Evolutionary conservation across 2,888 invertebrate genomes (phyloP).

Genomic region (Tachystola acroxantha): DNA sequence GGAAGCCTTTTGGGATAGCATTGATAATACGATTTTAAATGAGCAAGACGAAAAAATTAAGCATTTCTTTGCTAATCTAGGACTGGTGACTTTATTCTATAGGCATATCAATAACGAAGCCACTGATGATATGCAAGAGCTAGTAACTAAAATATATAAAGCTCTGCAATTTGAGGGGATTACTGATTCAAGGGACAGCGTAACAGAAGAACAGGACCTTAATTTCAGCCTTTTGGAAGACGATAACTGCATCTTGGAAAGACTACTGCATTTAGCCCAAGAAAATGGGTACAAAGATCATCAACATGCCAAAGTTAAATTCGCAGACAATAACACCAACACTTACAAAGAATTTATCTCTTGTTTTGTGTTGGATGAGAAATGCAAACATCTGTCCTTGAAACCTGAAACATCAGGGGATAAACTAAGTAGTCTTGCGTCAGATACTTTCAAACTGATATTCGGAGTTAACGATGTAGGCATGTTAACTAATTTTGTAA

Average conservation of each 20-base stretch:
- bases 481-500: conserved; percentile 38
- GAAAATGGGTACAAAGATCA: conserved; percentile 59
- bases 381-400: conserved; percentile 36
- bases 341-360: conserved; percentile 75
- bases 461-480: conserved; percentile 52
- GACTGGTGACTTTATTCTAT: conserved; percentile 51
- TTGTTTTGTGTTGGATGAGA: conserved; percentile 70
- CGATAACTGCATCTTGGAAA: conserved; percentile 81
- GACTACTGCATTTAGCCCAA: conserved; percentile 78
- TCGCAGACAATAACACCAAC: conserved; percentile 68
- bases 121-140: conserved; percentile 45
- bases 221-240: conserved; percentile 66
- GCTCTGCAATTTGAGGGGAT: conserved; percentile 21
- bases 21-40: conserved; percentile 28
- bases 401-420: conserved; percentile 44
- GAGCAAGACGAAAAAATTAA: conserved; percentile 38
- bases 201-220: conserved; percentile 16
- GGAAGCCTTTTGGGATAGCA: conserved; percentile 65
- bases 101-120: conserved; percentile 48
- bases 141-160: conserved; percentile 38
- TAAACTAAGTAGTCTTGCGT: conserved; percentile 46
- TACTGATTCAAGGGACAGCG: conserved; percentile 19
- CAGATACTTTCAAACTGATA: conserved; percentile 61
- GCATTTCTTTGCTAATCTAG: conserved; percentile 51
- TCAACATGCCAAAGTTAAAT: conserved; percentile 74